Evolutionary conservation across 2,113 vertebrate genomes (phyloP).

Genomic region (Alces alces): DNA sequence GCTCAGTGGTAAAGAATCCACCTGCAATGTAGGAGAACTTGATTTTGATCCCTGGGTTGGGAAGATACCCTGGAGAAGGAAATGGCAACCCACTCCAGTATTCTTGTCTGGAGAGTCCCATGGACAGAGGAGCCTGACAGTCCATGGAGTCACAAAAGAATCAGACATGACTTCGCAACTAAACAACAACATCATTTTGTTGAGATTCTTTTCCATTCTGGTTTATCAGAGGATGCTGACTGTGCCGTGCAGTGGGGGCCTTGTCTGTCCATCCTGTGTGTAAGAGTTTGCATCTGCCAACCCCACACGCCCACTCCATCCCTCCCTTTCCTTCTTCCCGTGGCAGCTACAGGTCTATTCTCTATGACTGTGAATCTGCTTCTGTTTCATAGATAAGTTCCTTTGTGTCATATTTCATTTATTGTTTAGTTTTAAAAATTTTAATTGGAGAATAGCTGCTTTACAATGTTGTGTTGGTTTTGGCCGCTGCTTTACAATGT

Average conservation of each 20-base stretch:
- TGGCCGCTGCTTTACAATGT: background rate
- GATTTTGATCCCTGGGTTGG: background rate
- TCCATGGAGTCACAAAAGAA: background rate
- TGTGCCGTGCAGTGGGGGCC: background rate
- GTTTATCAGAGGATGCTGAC: background rate
- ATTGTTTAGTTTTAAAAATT: background rate
- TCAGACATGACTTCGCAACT: background rate
- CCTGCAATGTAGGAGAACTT: background rate
- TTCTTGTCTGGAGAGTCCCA: background rate
- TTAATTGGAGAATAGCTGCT: background rate
- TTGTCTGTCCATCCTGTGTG: background rate
- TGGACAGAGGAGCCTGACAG: background rate
- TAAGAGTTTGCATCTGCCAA: background rate
- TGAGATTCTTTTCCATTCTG: background rate
- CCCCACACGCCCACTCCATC: accelerated
- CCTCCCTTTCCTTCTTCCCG: background rate
- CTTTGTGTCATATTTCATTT: background rate
- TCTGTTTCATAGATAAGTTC: background rate
- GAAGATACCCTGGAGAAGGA: background rate
- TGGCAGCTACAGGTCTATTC: background rate
- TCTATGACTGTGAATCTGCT: background rate
- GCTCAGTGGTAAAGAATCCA: background rate
- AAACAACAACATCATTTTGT: background rate
- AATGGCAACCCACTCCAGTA: background rate
- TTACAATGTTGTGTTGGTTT: background rate